These are phyloP conservation scores for Isurus oxyrinchus DNA, from an alignment of 2,113 vertebrate species.

Conservation along the genomic window DNA sequence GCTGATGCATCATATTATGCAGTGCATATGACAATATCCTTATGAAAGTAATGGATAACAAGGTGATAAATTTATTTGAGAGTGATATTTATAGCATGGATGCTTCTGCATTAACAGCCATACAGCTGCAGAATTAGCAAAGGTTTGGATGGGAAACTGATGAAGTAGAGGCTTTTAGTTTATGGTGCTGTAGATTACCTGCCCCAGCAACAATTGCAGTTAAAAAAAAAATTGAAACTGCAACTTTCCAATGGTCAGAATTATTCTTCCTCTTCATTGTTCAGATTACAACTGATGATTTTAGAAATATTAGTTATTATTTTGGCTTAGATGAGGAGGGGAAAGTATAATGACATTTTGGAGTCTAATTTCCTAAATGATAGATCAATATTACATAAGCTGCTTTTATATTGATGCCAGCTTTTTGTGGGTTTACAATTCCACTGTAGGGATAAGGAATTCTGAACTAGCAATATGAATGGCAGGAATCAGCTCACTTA, in stretches of 20 bases:
- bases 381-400: background rate
- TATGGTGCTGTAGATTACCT: background rate
- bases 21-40: background rate
- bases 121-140: background rate
- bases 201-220: background rate
- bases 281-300: background rate
- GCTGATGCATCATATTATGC: background rate
- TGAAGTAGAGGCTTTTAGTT: background rate
- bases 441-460: background rate
- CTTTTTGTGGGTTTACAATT: background rate
- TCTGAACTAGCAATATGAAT: background rate
- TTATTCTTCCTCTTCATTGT: background rate
- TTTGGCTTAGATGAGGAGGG: background rate
- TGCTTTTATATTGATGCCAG: background rate
- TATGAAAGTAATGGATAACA: background rate
- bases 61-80: background rate
- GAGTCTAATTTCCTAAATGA: background rate
- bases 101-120: background rate
- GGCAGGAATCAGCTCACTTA: background rate
- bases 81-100: background rate
- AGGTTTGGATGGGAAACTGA: background rate
- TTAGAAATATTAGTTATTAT: background rate
- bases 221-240: background rate
- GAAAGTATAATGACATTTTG: background rate
- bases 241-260: background rate